A percentile compares a stretch with the other conserved stretches of the same genome.
These are phyloP conservation scores for Meandrina meandrites DNA, from an alignment of 92 coral and sea anemone species.

Conservation along the genomic window DNA sequence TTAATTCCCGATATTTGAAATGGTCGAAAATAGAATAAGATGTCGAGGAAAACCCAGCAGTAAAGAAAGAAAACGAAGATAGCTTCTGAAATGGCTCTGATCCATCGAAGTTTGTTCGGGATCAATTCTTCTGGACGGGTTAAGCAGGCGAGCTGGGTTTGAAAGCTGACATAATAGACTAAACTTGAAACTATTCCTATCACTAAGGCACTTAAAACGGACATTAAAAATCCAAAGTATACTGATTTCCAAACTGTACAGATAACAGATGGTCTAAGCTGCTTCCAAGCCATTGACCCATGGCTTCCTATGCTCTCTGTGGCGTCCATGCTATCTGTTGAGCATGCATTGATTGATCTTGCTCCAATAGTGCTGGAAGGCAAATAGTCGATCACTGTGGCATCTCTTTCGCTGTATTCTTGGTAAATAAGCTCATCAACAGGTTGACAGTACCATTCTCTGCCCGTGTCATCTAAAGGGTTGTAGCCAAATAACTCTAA, in stretches of 20 bases:
- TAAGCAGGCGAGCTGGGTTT: neutral
- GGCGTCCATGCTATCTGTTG: neutral
- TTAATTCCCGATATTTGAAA: neutral
- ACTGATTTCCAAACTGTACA: neutral
- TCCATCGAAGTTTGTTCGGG: neutral
- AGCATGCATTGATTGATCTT: neutral
- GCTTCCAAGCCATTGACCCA: conserved; percentile 6
- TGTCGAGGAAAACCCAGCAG: neutral
- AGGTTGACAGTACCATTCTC: neutral
- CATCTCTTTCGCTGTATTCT: conserved; percentile 6
- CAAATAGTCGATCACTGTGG: neutral
- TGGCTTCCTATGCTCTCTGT: neutral
- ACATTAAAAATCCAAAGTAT: neutral
- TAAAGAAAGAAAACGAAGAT: neutral
- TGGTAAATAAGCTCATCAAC: conserved; percentile 7
- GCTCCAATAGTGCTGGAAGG: neutral
- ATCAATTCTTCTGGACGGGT: neutral
- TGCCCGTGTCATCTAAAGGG: conserved; percentile 5
- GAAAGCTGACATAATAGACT: neutral
- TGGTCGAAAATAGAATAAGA: neutral
- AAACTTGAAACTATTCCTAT: neutral
- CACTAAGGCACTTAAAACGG: conserved; percentile 7
- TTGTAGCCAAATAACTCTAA: conserved; percentile 5
- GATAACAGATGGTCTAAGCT: neutral
- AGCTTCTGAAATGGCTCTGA: neutral